Percentiles rank a stretch among this genome's conserved stretches.
phyloP scores from a whole-genome alignment of 2,113 vertebrate species.

The Elgaria multicarinata region DNA sequence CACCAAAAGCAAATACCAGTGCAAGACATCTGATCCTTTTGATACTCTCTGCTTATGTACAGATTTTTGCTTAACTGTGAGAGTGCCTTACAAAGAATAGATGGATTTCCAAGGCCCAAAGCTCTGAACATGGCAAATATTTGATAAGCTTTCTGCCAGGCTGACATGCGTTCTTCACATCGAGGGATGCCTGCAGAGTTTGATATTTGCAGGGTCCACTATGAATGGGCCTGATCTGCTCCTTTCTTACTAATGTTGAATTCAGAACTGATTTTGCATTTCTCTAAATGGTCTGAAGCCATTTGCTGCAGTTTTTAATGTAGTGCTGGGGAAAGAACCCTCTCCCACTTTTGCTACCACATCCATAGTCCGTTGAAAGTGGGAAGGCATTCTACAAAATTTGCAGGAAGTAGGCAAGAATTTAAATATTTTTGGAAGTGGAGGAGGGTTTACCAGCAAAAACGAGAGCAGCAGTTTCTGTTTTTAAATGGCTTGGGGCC shows the following conservation, averaged over 20 bases:
- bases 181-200: not conserved
- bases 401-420: no score
- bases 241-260: not conserved
- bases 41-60: not conserved
- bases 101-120: not conserved
- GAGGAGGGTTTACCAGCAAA: no score
- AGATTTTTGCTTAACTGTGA: not conserved
- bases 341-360: not conserved
- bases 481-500: no score
- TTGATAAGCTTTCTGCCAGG: not conserved
- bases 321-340: not conserved
- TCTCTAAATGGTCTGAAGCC: no score
- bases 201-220: not conserved
- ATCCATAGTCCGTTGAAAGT: not conserved
- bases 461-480: no score
- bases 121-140: not conserved
- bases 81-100: not conserved
- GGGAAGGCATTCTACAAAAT: not conserved
- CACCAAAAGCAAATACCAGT: not conserved
- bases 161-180: not conserved
- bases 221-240: not conserved
- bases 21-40: not conserved
- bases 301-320: not conserved
- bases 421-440: not conserved
- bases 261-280: no score